Conservation (phyloP, 1,140 invertebrate species). For the Pemphigus obesinymphae region DNA sequence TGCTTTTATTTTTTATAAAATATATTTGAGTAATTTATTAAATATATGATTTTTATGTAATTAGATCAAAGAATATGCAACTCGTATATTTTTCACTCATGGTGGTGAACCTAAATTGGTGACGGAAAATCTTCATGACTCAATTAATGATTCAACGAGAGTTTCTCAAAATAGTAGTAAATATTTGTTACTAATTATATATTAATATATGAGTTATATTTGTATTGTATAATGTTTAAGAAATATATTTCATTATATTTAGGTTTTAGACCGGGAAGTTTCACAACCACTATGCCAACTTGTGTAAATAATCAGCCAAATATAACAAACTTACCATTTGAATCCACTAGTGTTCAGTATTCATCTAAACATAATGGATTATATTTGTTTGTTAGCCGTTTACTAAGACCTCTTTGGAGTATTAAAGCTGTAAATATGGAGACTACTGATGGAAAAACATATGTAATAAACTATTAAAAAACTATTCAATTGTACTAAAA, state of each 20-base stretch:
- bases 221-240: not conserved
- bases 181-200: too few relatives aligned
- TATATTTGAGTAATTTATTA: not conserved
- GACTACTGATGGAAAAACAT: conserved; percentile 22
- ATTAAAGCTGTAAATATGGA: conserved; percentile 48
- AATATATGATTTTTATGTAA: conserved; percentile 38
- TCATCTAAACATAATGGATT: conserved; percentile 89
- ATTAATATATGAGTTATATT: too few relatives aligned
- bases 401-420: conserved; percentile 78
- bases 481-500: conserved; percentile 50
- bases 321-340: conserved; percentile 34
- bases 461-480: conserved; percentile 52
- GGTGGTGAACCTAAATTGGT: conserved; percentile 65
- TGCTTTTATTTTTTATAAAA: not conserved
- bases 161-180: conserved; percentile 39
- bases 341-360: conserved; percentile 51
- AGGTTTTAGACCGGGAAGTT: conserved; percentile 33
- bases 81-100: conserved; percentile 86
- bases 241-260: not conserved
- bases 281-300: conserved; percentile 32
- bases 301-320: conserved; percentile 15
- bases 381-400: conserved; percentile 82
- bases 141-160: conserved; percentile 25
- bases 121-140: not conserved
- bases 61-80: conserved; percentile 75